Evolutionary conservation across 2,888 invertebrate genomes (phyloP), one percentile per base, ranked within the genome.

Genomic region (Leptothorax acervorum): DNA sequence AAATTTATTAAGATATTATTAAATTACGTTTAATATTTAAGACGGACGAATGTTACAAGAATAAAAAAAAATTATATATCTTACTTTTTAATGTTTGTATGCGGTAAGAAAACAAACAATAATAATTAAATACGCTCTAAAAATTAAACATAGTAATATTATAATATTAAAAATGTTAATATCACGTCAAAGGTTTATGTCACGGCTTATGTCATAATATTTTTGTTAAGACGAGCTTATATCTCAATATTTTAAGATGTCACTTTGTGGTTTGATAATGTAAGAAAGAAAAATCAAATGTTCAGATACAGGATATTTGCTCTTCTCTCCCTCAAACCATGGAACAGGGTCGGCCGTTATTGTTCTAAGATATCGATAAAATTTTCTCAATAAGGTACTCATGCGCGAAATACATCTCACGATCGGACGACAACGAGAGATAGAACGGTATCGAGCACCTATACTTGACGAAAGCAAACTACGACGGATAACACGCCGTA

Each of bases 361-460:
- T 75, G 48, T 63, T 75, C 75, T 48, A 63, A 75, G 62, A 78
- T 78, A 78, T 78, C 76, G 66, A 66, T 66, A 42, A 66, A 78
- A 78, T 78, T 78, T 42, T 66, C 53, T 78, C n/a, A 66, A 66
- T 53, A 53, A 66, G 39, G 28, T 55, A 78, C 42, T 65, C 51
- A 42, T 18, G 53, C 18, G 76, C 28, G 35, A 65, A 42, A 65
- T 65, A 48, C 60, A 6, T 76, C 63, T 76, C 66, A 70, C 55
- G 68, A 23, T 42, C 53, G 31, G 42, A 42, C 31, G 70, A 53
- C 39, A 76, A 66, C 48, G n/a, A 31, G 45, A 76, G 28, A 68
- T 39, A 62, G 57, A 76, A 57, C n/a, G 35, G 9, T 78, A 68
- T 42, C 42, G 28, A 42, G 70, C 42, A 55, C 5, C 48, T 15